A percentile compares a stretch with the other conserved stretches of the same genome.
phyloP scores from a whole-genome alignment of 1,140 invertebrate genomes.

The Pseudachorutes palmiensis region DNA sequence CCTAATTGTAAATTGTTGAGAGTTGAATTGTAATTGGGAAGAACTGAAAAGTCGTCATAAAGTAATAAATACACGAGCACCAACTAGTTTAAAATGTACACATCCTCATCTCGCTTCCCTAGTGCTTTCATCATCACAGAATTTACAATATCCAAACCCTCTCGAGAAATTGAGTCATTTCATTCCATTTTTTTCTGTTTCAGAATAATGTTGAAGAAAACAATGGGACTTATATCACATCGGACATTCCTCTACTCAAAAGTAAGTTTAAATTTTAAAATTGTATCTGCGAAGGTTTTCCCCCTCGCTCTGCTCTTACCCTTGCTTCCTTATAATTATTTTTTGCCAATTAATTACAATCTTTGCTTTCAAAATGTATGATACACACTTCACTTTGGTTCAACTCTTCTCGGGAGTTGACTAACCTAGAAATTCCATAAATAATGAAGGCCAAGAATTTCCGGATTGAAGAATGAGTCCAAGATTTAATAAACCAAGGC shows the following conservation, averaged over 20 bases:
- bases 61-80: slow-evolving; percentile 18
- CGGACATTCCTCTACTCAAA: slow-evolving; percentile 73
- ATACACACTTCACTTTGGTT: too few relatives aligned
- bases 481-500: too few relatives aligned
- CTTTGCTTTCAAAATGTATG: not conserved
- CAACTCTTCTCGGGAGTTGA: too few relatives aligned
- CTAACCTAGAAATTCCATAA: not conserved
- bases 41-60: slow-evolving; percentile 28
- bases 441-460: too few relatives aligned
- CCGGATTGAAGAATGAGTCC: too few relatives aligned
- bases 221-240: slow-evolving; percentile 69
- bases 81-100: too few relatives aligned
- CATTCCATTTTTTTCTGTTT: slow-evolving; percentile 45
- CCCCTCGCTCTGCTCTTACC: too few relatives aligned
- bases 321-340: too few relatives aligned
- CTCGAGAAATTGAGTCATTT: not conserved
- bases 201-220: slow-evolving; percentile 76
- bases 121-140: slow-evolving; percentile 13
- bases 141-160: too few relatives aligned
- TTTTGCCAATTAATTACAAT: too few relatives aligned
- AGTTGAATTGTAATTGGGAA: slow-evolving; percentile 21
- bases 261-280: slow-evolving; percentile 56
- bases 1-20: slow-evolving; percentile 18
- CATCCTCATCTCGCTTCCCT: slow-evolving; percentile 12
- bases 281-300: not conserved